phyloP scores from a whole-genome alignment of 1,140 invertebrate genomes.

The Drosophila mauritiana region DNA sequence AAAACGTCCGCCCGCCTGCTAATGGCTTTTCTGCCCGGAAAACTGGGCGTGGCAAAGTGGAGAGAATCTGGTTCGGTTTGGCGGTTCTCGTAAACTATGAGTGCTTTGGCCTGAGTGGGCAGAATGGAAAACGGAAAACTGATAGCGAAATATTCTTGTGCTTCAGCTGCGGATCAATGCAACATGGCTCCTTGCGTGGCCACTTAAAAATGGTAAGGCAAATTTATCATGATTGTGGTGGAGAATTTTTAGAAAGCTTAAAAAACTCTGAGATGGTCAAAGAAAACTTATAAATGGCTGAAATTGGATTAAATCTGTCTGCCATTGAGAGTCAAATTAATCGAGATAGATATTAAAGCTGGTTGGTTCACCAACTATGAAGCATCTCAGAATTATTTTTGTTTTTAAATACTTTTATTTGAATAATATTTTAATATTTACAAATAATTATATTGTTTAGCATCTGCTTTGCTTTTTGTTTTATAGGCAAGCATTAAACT shows the following conservation, averaged over 20 bases:
- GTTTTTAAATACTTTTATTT: background rate
- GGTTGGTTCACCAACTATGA: background rate
- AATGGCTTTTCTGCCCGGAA: constrained; percentile 43
- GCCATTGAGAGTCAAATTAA: background rate
- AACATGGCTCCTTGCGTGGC: constrained; percentile 2
- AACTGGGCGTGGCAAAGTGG: constrained; percentile 5
- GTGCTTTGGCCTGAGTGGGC: constrained; percentile 27
- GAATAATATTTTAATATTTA: background rate
- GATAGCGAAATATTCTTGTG: constrained; percentile 44
- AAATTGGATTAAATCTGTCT: background rate
- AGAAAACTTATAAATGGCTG: constrained; percentile 1
- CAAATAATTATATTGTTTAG: too few species aligned
- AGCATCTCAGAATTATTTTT: background rate
- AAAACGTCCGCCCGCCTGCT: constrained; percentile 55
- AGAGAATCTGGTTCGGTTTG: constrained; percentile 19
- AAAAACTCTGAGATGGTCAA: constrained; percentile 6
- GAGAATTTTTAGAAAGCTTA: constrained; percentile 7
- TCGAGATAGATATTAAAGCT: background rate
- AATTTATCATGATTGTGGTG: constrained; percentile 50
- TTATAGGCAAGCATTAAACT: constrained; percentile 3
- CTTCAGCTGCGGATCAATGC: constrained; percentile 49
- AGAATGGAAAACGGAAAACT: constrained; percentile 49
- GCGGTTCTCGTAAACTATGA: constrained; percentile 42
- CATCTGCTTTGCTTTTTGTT: constrained; percentile 1
- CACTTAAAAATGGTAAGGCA: constrained; percentile 48